phyloP scores from a whole-genome alignment of 2,888 invertebrate species.

The Clivina fossor region DNA sequence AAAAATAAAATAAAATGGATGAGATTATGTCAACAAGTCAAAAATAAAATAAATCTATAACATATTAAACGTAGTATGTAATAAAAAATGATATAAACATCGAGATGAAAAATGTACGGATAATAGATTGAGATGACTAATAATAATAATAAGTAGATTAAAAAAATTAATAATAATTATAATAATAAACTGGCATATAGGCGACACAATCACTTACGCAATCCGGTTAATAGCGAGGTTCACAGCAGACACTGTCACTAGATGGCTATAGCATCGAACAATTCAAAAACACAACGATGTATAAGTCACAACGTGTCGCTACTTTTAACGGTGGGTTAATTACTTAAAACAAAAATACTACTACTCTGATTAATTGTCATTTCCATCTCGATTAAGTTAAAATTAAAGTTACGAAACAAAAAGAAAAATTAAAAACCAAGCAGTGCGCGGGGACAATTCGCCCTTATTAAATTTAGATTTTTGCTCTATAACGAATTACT shows the following conservation, averaged over 20 bases:
- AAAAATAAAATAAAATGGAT: too few relatives aligned
- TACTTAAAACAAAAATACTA: too few relatives aligned
- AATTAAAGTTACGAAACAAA: too few relatives aligned
- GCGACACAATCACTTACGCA: conserved; percentile 72
- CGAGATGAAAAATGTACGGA: conserved; percentile 13
- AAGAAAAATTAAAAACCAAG: too few relatives aligned
- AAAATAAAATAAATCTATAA: too few relatives aligned
- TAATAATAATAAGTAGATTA: conserved; percentile 9
- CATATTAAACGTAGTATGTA: too few relatives aligned
- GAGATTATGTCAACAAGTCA: too few relatives aligned
- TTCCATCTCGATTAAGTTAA: conserved; percentile 24
- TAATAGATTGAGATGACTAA: neutral
- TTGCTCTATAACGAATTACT: too few relatives aligned
- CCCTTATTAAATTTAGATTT: too few relatives aligned
- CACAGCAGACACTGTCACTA: conserved; percentile 89
- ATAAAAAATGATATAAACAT: conserved; percentile 11
- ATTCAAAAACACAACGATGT: too few relatives aligned
- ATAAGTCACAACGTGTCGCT: conserved; percentile 31
- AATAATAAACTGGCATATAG: conserved; percentile 5
- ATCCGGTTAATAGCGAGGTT: conserved; percentile 91
- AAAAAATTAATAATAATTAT: conserved; percentile 7
- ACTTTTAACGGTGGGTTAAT: conserved; percentile 6
- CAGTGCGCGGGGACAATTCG: too few relatives aligned
- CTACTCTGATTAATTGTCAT: too few relatives aligned
- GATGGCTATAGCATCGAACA: conserved; percentile 71